Base-by-base conservation (phyloP, 2,113 vertebrate genomes). In the Axis porcinus region DNA sequence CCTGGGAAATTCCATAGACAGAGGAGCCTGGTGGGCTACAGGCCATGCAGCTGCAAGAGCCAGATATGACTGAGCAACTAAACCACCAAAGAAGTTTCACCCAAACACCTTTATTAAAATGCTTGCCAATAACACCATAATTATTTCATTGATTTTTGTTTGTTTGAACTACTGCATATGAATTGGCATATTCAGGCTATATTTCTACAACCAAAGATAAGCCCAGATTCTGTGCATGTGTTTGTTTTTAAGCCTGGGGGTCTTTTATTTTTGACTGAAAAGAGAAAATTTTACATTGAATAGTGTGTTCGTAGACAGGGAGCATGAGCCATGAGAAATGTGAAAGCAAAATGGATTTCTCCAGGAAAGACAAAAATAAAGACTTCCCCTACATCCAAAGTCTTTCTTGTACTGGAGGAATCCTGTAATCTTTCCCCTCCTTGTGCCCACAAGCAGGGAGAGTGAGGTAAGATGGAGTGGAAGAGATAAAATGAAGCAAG, bases 111-210 rank as follows among this genome's bases (percentile, higher is more conserved):
- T 86, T 78, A 52, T 94, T 87, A 94, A 96, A 96, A 95, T 90
- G 16, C 60, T 83, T 95, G 7, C 86, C 91, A 58, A 47, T 92
- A 70, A 62, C n/a, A 58, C 67, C 84, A 4, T 76, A 83, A 67
- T 84, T 30, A 93, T 74, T 90, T 64, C n/a, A 82, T 12, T 90
- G 74, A 25, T 40, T 86, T 97, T 93, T 97, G 55, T 94, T 86
- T 87, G 28, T 89, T 82, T 82, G 45, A 91, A 86, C 5, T 7
- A 88, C 33, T 84, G 82, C 43, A 79, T 83, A 70, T 70, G 17
- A 94, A 83, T 67, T 78, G 94, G 43, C 45, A 43, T 55, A 5
- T 40, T 54, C 62, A 86, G 17, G 19, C 8, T 23, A 30, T 91
- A 91, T 94, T 92, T 74, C 50, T n/a, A 27, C 19, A 70, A 40